Percentiles rank a stretch among this genome's conserved stretches.
Evolutionary conservation across 2,113 vertebrate genomes (phyloP).

Genomic region (Rafetus swinhoei): DNA sequence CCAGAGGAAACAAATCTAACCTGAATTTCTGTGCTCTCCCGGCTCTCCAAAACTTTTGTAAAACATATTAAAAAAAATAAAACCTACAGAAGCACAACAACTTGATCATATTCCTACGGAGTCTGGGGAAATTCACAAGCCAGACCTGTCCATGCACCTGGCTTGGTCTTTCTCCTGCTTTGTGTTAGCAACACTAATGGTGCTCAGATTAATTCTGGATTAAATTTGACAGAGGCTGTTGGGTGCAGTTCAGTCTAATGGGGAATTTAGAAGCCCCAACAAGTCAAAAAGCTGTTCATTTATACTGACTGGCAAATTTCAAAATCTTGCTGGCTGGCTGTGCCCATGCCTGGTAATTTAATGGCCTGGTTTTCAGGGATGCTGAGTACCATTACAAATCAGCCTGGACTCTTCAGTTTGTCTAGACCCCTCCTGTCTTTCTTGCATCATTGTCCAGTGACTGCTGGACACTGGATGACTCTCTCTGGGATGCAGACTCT

Average conservation of each 20-base stretch:
- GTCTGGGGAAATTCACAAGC: background rate
- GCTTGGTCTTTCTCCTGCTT: background rate
- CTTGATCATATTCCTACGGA: background rate
- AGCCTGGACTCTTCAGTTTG: too few relatives aligned
- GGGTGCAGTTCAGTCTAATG: background rate
- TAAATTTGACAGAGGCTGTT: background rate
- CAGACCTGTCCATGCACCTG: background rate
- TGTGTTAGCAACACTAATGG: fast-evolving
- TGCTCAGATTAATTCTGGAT: fast-evolving
- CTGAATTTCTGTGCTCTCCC: background rate
- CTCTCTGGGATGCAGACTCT: background rate
- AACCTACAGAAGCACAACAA: background rate
- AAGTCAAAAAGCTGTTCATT: background rate
- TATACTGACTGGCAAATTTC: background rate
- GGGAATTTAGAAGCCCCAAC: background rate
- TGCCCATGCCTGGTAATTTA: background rate
- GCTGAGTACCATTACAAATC: background rate
- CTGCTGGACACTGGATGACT: background rate
- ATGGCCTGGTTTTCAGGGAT: background rate
- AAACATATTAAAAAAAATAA: background rate
- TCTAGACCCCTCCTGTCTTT: background rate
- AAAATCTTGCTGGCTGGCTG: background rate
- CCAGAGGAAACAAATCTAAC: background rate
- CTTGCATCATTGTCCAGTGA: background rate
- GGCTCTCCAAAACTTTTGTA: background rate